Evolutionary conservation across 2,888 invertebrate genomes (phyloP).

Genomic region (Dastarcus helophoroides): DNA sequence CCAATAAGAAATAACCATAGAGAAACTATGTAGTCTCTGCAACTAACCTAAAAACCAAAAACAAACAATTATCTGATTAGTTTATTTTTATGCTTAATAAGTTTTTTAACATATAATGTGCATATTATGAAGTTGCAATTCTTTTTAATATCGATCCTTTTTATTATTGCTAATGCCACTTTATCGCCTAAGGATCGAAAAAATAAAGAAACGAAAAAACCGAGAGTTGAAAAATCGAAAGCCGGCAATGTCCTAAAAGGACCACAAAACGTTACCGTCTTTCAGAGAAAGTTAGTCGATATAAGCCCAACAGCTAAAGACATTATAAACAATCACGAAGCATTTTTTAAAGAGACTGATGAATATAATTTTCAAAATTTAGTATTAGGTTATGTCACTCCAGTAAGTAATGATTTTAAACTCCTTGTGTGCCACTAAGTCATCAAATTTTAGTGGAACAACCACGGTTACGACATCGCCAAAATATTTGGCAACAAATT

Average conservation of each 20-base stretch:
- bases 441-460: slow-evolving; percentile 71
- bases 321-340: slow-evolving; percentile 63
- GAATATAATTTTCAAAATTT: slow-evolving; percentile 56
- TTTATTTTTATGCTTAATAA: too few relatives aligned
- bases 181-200: slow-evolving; percentile 18
- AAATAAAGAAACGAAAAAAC: slow-evolving; percentile 16
- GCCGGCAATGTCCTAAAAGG: slow-evolving; percentile 17
- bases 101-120: too few relatives aligned
- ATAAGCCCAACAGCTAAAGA: slow-evolving; percentile 53
- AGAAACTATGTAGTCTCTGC: too few relatives aligned
- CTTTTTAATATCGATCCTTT: too few relatives aligned
- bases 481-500: slow-evolving; percentile 84
- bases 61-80: too few relatives aligned
- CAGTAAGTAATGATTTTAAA: slow-evolving; percentile 45
- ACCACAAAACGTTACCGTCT: slow-evolving; percentile 40
- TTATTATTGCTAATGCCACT: slow-evolving; percentile 3
- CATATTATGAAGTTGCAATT: too few relatives aligned
- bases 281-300: slow-evolving; percentile 59
- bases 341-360: slow-evolving; percentile 60
- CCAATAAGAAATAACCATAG: too few relatives aligned
- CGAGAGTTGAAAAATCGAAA: slow-evolving; percentile 5
- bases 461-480: slow-evolving; percentile 84
- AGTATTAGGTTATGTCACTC: slow-evolving; percentile 86
- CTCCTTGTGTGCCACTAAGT: slow-evolving; percentile 1
- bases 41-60: too few relatives aligned